phyloP scores from a whole-genome alignment of 2,888 invertebrate species.

The Ptychoptera contaminata region DNA sequence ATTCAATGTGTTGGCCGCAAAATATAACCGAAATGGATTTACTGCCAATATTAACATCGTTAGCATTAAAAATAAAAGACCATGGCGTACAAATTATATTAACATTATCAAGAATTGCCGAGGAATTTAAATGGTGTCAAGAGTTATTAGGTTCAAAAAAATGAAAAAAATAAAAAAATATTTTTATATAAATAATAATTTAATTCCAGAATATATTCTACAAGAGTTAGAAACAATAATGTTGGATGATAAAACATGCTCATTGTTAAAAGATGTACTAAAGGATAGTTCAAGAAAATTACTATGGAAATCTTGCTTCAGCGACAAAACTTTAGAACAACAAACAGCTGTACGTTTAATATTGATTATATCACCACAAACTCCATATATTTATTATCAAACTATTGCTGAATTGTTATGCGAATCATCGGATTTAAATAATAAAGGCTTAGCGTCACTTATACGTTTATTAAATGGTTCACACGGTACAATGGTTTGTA shows the following conservation, averaged over 20 bases:
- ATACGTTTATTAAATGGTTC: slow-evolving; percentile 26
- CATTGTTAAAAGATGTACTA: slow-evolving; percentile 37
- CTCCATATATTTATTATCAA: slow-evolving; percentile 28
- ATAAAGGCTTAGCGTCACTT: slow-evolving; percentile 24
- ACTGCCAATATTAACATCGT: slow-evolving; percentile 26
- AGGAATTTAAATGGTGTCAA: slow-evolving; percentile 27
- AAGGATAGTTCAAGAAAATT: slow-evolving; percentile 41
- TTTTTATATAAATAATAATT: too few relatives aligned
- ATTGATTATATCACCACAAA: slow-evolving; percentile 31
- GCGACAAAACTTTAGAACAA: slow-evolving; percentile 36
- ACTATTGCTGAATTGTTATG: slow-evolving; percentile 26
- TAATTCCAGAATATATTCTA: slow-evolving; percentile 34
- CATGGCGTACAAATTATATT: slow-evolving; percentile 25
- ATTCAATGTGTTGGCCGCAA: slow-evolving; percentile 25
- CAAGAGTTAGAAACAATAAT: slow-evolving; percentile 43
- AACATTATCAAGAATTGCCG: slow-evolving; percentile 22
- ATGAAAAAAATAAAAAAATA: too few relatives aligned
- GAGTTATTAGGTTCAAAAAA: slow-evolving; percentile 33
- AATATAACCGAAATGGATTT: slow-evolving; percentile 27
- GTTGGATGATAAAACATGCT: slow-evolving; percentile 31
- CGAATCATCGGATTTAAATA: slow-evolving; percentile 20
- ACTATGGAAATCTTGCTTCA: slow-evolving; percentile 33
- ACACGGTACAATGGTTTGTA: slow-evolving; percentile 24
- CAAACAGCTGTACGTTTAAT: slow-evolving; percentile 43
- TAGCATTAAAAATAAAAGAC: slow-evolving; percentile 23